These are phyloP conservation scores for Phrixothrix hirtus DNA, from an alignment of 2,888 invertebrate genomes.

Conservation along the genomic window DNA sequence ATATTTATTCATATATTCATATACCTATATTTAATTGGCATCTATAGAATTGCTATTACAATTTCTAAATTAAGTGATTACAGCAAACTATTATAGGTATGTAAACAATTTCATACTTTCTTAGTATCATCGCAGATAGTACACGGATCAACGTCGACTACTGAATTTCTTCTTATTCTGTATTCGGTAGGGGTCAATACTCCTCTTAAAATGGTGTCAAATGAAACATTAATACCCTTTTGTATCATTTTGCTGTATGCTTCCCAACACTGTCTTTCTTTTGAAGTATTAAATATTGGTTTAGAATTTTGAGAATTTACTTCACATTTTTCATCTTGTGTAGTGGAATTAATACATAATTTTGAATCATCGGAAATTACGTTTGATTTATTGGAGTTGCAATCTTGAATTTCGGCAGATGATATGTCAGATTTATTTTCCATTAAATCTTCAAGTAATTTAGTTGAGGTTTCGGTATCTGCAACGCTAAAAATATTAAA, in stretches of 20 bases:
- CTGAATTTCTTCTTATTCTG: conserved; percentile 59
- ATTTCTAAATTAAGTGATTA: not conserved
- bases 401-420: not conserved
- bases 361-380: conserved; percentile 2
- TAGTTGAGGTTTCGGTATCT: no score
- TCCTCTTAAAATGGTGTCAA: conserved; percentile 70
- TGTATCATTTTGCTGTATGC: conserved; percentile 69
- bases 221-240: conserved; percentile 69
- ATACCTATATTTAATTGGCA: no score
- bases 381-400: not conserved
- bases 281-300: conserved; percentile 43
- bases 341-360: no score
- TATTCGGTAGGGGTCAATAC: conserved; percentile 75
- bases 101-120: not conserved
- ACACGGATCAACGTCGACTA: not conserved
- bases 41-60: not conserved
- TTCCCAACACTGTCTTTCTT: conserved; percentile 66
- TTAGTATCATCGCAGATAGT: not conserved
- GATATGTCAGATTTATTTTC: not conserved
- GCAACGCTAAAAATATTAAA: no score
- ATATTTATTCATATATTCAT: no score
- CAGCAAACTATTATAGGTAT: no score
- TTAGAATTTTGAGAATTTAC: not conserved
- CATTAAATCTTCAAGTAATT: no score
- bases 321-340: conserved; percentile 8